Conservation (phyloP, 2,113 vertebrate species). For the Anguilla rostrata region DNA sequence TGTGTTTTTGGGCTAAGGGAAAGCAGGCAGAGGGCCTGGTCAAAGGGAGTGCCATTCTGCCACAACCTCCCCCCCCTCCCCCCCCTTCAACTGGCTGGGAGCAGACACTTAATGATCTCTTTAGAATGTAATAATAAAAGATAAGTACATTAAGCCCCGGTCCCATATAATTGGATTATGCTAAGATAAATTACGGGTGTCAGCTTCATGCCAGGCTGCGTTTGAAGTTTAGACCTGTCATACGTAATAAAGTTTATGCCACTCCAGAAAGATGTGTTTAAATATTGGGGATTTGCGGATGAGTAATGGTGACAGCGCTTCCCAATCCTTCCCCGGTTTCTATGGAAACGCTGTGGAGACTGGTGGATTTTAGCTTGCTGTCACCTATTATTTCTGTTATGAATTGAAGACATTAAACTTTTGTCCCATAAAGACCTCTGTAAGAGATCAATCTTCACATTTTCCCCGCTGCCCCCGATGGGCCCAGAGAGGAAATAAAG, state of each 20-base stretch:
- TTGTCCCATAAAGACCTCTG: constrained; percentile 55
- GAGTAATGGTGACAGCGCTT: constrained; percentile 44
- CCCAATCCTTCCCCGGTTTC: constrained; percentile 50
- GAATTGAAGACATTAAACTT: constrained; percentile 63
- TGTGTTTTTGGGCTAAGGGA: not conserved
- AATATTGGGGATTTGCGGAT: constrained; percentile 53
- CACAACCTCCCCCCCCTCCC: not conserved
- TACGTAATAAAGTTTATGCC: constrained; percentile 51
- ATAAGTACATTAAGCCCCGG: constrained; percentile 51
- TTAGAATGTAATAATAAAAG: constrained; percentile 52
- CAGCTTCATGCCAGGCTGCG: constrained; percentile 43
- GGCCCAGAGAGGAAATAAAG: constrained; percentile 59
- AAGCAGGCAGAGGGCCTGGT: not conserved
- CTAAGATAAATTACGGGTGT: constrained; percentile 61
- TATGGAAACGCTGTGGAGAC: constrained; percentile 42
- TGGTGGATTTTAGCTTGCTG: constrained; percentile 50
- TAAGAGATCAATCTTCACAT: constrained; percentile 48
- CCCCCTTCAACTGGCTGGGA: constrained; percentile 26
- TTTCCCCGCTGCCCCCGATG: constrained; percentile 51
- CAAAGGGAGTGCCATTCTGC: constrained; percentile 8
- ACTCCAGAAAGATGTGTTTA: constrained; percentile 50
- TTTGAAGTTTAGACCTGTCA: constrained; percentile 52
- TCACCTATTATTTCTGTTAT: constrained; percentile 52
- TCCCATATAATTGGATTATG: constrained; percentile 58
- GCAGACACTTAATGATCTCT: constrained; percentile 44